Percentiles rank a stretch among this genome's conserved stretches.
These are phyloP conservation scores for Arge pagana DNA, from an alignment of 2,888 invertebrate genomes.

Conservation along the genomic window DNA sequence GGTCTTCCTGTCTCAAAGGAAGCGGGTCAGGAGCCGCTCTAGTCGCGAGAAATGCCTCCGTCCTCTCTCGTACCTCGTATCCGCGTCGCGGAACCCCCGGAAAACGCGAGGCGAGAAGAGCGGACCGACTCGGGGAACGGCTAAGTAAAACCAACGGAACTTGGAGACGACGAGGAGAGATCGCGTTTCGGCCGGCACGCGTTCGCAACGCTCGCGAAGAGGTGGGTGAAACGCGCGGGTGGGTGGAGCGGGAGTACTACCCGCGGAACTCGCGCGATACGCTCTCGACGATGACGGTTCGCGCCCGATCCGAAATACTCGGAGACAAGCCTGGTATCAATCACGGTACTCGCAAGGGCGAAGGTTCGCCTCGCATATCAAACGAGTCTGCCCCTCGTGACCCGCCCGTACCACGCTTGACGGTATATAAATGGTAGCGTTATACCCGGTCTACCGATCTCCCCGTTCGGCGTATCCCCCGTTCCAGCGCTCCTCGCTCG, in stretches of 20 bases:
- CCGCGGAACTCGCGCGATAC: too few relatives aligned
- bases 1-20: too few relatives aligned
- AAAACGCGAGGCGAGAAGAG: background rate
- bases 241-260: too few relatives aligned
- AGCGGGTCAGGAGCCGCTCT: too few relatives aligned
- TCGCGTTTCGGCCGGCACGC: background rate
- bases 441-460: conserved; percentile 36
- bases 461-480: conserved; percentile 27
- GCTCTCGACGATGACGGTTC: too few relatives aligned
- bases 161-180: background rate
- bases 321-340: conserved; percentile 37
- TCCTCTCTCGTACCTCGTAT: background rate
- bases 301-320: conserved; percentile 30
- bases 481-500: conserved; percentile 15
- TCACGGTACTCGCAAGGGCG: conserved; percentile 31
- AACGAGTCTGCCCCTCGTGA: conserved; percentile 25
- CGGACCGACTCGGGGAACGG: too few relatives aligned
- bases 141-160: too few relatives aligned
- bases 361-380: conserved; percentile 34
- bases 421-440: conserved; percentile 49
- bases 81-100: background rate
- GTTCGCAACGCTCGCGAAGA: background rate
- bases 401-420: conserved; percentile 17
- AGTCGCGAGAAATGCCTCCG: conserved; percentile 8
- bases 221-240: too few relatives aligned